These are phyloP conservation scores for Apamea monoglypha DNA, from an alignment of 2,888 invertebrate species.

Conservation along the genomic window DNA sequence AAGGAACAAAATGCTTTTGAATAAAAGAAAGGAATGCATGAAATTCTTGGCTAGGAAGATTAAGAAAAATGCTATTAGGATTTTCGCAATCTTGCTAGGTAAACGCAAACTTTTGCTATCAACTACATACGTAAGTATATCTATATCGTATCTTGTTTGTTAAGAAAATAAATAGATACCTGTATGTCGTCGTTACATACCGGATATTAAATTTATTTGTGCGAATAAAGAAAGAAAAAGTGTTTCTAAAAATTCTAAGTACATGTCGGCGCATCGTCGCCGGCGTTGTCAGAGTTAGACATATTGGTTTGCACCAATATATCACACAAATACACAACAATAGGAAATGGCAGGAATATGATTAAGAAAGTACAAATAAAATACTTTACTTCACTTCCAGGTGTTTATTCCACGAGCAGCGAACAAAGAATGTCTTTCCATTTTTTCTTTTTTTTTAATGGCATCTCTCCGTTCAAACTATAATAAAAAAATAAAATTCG, in stretches of 20 bases:
- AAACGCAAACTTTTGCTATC: background rate
- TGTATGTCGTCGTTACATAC: background rate
- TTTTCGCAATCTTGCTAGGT: background rate
- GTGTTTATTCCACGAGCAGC: background rate
- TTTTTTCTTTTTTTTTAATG: too few relatives aligned
- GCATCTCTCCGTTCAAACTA: too few relatives aligned
- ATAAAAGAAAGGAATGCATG: slow-evolving; percentile 39
- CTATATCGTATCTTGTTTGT: background rate
- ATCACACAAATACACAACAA: background rate
- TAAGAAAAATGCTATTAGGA: background rate
- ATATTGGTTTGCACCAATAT: background rate
- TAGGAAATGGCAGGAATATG: background rate
- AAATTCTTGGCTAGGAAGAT: slow-evolving; percentile 16
- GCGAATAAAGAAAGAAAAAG: background rate
- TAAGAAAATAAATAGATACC: background rate
- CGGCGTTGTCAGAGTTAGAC: background rate
- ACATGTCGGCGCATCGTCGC: background rate
- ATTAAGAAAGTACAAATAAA: background rate
- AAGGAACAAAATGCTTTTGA: slow-evolving; percentile 52
- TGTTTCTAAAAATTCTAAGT: background rate
- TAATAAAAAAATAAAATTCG: too few relatives aligned
- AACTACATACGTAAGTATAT: background rate
- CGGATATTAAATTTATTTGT: background rate
- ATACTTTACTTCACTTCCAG: background rate
- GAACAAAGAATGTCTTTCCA: background rate